Conservation (phyloP, 2,888 invertebrate species). For the Caenorhabditis sp. region DNA sequence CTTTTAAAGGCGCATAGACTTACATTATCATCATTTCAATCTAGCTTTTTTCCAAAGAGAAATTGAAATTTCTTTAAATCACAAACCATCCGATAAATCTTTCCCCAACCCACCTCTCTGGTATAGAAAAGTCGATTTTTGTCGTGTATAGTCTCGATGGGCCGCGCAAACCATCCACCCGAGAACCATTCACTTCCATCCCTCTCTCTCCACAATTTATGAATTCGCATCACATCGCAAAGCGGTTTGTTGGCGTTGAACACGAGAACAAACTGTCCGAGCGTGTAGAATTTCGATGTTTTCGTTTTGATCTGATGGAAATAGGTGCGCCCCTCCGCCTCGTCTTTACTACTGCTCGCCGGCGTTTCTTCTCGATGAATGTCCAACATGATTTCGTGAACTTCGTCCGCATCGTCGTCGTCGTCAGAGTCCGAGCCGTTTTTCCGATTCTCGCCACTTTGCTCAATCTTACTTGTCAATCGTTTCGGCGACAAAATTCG, state of each 20-base stretch:
- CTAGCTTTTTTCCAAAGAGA: too few relatives aligned
- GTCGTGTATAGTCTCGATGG: constrained; percentile 83
- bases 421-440: constrained; percentile 31
- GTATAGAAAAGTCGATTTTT: constrained; percentile 81
- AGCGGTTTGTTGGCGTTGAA: constrained; percentile 84
- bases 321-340: constrained; percentile 37
- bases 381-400: constrained; percentile 19
- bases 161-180: constrained; percentile 90
- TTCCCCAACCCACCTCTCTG: too few relatives aligned
- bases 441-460: neutral
- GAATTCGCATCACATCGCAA: constrained; percentile 90
- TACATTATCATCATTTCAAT: too few relatives aligned
- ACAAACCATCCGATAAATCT: too few relatives aligned
- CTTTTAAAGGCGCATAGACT: too few relatives aligned
- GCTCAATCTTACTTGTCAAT: neutral
- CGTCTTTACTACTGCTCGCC: constrained; percentile 9
- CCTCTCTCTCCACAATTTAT: constrained; percentile 90
- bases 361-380: constrained; percentile 26
- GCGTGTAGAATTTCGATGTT: constrained; percentile 70
- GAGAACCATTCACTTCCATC: constrained; percentile 88
- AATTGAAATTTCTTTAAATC: too few relatives aligned
- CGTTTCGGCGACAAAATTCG: constrained; percentile 26
- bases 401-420: constrained; percentile 33
- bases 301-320: constrained; percentile 42
- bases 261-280: constrained; percentile 91